A percentile compares a stretch with the other conserved stretches of the same genome.
phyloP scores from a whole-genome alignment of 1,140 invertebrate genomes.

The Colletes latitarsis region DNA sequence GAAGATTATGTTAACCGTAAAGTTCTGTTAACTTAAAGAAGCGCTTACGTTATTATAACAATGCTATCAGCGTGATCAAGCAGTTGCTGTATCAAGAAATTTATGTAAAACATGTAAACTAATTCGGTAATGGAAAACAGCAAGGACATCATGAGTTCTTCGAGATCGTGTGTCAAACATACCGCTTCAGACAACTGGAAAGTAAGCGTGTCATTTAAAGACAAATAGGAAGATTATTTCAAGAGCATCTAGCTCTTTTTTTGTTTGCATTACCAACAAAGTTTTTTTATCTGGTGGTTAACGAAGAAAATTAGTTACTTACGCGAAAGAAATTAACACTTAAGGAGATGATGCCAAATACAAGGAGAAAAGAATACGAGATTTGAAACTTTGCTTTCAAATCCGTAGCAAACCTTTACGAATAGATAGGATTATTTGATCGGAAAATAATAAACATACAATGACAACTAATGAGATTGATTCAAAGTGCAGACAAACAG shows the following conservation, averaged over 20 bases:
- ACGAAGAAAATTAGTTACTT: neutral
- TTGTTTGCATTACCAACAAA: too few relatives aligned
- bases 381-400: neutral
- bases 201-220: too few relatives aligned
- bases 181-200: neutral
- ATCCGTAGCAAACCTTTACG: neutral
- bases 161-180: neutral
- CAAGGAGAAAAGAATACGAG: neutral
- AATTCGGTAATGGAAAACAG: neutral
- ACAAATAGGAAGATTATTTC: too few relatives aligned
- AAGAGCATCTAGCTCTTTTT: too few relatives aligned
- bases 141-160: neutral
- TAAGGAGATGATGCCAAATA: neutral
- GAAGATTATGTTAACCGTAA: too few relatives aligned
- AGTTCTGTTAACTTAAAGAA: too few relatives aligned
- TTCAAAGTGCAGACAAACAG: too few relatives aligned
- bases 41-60: neutral
- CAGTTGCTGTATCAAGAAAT: neutral
- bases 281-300: too few relatives aligned
- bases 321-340: neutral
- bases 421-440: neutral
- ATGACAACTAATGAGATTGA: neutral
- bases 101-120: neutral
- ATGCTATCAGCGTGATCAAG: neutral
- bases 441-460: neutral